Conservation (phyloP, 1,140 invertebrate genomes). For the Orussus abietinus region DNA sequence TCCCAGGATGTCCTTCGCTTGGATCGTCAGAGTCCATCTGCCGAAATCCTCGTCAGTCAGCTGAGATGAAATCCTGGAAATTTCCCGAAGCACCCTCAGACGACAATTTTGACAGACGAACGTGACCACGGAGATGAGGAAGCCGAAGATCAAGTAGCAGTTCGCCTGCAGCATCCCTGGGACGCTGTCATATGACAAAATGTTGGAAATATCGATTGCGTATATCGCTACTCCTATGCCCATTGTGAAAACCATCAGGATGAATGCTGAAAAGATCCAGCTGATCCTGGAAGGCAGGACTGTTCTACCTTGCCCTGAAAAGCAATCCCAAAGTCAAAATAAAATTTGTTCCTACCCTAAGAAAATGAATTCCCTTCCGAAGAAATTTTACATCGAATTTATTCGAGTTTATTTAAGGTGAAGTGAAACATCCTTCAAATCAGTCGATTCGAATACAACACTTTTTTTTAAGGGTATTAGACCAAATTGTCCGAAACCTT, state of each 20-base stretch:
- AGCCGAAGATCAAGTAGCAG: constrained; percentile 23
- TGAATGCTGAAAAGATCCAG: constrained; percentile 15
- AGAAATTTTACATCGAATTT: too few species aligned
- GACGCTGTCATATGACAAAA: constrained; percentile 5
- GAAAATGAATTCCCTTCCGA: too few species aligned
- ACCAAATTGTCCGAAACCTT: too few species aligned
- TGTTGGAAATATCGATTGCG: constrained; percentile 20
- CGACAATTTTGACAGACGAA: constrained; percentile 15
- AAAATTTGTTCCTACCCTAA: too few species aligned
- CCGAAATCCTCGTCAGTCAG: constrained; percentile 24
- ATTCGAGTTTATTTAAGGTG: too few species aligned
- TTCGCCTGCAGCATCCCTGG: constrained; percentile 28
- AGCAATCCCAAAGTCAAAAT: too few species aligned
- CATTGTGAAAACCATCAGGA: constrained; percentile 6
- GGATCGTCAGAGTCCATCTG: constrained; percentile 25
- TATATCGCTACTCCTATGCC: constrained; percentile 16
- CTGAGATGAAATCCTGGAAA: constrained; percentile 18
- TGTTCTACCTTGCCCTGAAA: too few species aligned
- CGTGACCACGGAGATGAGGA: constrained; percentile 14
- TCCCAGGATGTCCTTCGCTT: constrained; percentile 34
- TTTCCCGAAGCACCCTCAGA: constrained; percentile 24
- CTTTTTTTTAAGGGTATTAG: too few species aligned
- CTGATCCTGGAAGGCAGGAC: constrained; percentile 12
- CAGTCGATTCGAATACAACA: too few species aligned
- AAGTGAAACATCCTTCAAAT: too few species aligned